Base-by-base conservation (phyloP, 2,113 vertebrate genomes). In the Rhabdornis inornatus region DNA sequence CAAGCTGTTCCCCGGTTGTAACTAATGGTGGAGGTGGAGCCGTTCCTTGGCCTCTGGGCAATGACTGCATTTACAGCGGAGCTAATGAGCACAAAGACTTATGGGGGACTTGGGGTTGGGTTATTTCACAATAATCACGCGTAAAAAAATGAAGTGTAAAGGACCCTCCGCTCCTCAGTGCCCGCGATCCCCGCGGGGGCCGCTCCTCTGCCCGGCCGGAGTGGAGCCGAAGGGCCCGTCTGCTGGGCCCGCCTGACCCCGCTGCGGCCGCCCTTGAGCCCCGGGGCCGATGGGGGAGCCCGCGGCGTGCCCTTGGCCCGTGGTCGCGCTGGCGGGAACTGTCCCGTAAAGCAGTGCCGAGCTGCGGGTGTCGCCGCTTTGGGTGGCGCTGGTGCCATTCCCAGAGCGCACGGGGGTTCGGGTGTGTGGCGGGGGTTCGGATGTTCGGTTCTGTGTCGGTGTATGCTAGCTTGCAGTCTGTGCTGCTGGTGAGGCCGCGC, bases 101-200 rank as follows among this genome's bases (percentile, higher is more conserved):
- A 11, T 0, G 28, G 40, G 0, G 9, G 3, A 6, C 2, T 8
- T 12, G 17, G 5, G 18, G 21, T 3, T 27, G 19, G 22, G 7
- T 7, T 13, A 12, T 6, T 40, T 40, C 8, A 3, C 31, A 24
- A 8, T 7, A 15, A 24, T 0, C 50, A 12, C 63, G 3, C 0
- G 8, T 0, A 17, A 3, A 3, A 25, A 37, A 37, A 31, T 1
- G 2, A 13, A 11, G 2, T 4, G 1, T 0, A 3, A 23, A 31
- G 47, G 9, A 24, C 40, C 31, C n/a, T 27, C 50, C 42, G 42
- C 21, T 50, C 61, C 44, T 50, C 49, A 1, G 40, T 19, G 35
- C 20, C 33, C 40, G 24, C 53, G 1, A 3, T 37, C 50, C n/a
- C 79, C 30, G 30, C 50, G 35, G 44, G 21, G 35, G 7, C 35